These are phyloP conservation scores for Volucella inanis DNA, from an alignment of 2,888 invertebrate species.

Conservation along the genomic window DNA sequence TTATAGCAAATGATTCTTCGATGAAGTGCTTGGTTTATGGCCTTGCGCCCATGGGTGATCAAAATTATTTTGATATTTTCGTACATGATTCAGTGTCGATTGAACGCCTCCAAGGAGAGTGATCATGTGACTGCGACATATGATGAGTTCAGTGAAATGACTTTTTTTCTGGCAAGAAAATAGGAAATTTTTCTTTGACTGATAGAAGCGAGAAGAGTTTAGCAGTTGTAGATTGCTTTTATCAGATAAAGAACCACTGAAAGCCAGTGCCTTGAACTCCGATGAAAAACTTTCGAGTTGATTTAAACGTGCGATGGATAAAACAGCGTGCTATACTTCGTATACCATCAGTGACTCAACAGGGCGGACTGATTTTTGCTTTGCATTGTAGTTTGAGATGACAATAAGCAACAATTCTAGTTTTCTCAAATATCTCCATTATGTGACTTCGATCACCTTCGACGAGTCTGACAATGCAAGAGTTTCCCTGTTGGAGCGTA, in stretches of 20 bases:
- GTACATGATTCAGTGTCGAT: not conserved
- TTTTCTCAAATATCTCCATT: not conserved
- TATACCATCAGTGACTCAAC: not conserved
- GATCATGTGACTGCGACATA: not conserved
- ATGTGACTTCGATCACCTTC: not conserved
- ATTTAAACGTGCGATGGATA: not conserved
- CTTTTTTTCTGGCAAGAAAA: too few relatives aligned
- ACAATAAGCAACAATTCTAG: not conserved
- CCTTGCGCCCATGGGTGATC: not conserved
- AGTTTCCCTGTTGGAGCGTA: not conserved
- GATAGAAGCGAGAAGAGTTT: not conserved
- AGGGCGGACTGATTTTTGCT: not conserved
- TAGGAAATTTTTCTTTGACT: too few relatives aligned
- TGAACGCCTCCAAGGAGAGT: not conserved
- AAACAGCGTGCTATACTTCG: not conserved
- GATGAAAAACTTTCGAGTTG: not conserved
- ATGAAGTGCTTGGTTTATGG: not conserved
- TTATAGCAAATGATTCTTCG: not conserved
- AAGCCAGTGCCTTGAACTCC: not conserved
- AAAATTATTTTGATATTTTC: not conserved
- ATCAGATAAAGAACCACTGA: not conserved
- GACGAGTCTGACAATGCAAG: not conserved
- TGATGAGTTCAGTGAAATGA: not conserved
- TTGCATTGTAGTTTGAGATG: not conserved
- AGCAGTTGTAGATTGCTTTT: not conserved